Evolutionary conservation across 2,888 invertebrate genomes (phyloP), one percentile per base, ranked within the genome.

Genomic region (Diadegma fenestrale): DNA sequence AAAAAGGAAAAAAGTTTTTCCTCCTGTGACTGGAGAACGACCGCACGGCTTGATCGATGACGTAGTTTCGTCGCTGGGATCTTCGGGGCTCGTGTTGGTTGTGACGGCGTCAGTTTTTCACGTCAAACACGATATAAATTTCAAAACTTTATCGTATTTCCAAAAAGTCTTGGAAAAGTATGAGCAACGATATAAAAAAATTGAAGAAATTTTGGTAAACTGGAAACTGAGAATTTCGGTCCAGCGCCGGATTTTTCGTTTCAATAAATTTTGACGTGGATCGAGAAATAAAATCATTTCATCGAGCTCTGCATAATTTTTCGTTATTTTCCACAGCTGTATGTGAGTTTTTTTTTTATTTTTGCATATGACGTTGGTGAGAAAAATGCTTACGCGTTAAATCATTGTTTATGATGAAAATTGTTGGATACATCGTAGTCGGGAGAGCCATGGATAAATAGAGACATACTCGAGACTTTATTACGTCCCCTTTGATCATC

Each of bases 51-150:
- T 91, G 91, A 91, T 91, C 84, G 85, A 91, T 91, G 86, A 81
- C 68, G 66, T n/a, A n/a, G n/a, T 51, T 84, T 79, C 69, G 87
- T 86, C 90, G 84, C 86, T 37, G 54, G 41, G 33, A 80, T 80
- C 30, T 73, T 43, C 19, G 22, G 72, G 81, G 63, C 82, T 89
- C 87, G 76, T 91, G 91, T 91, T 91, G 91, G 91, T 91, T 91
- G 90, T 91, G 91, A 91, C 91, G 89, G 87, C 87, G 69, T 87
- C 80, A 89, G 88, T 88, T 89, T 88, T 89, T 86, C 84, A 86
- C 82, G 84, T 82, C 72, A 85, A 80, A 85, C 87, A 33, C 33
- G 88, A 89, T 89, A 90, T 90, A 90, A 91, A 89, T 90, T 89
- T 87, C 87, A 76, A 86, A 87, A 78, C 5, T 54, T 64, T 72